Conservation (phyloP, 2,113 vertebrate genomes). For the Clarias gariepinus region DNA sequence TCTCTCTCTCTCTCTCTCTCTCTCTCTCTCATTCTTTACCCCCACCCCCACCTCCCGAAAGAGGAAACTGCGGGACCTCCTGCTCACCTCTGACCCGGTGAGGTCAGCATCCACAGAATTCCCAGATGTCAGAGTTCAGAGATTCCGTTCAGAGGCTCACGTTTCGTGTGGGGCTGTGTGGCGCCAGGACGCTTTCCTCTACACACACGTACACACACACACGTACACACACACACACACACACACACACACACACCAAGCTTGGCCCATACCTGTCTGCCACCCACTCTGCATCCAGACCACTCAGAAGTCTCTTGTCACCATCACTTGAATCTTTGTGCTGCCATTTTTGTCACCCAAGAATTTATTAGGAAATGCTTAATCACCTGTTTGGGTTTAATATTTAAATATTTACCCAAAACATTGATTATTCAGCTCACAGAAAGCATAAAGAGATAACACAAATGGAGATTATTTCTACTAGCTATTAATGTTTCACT, state of each 20-base stretch:
- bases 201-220: slow-evolving; percentile 48
- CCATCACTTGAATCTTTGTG: neutral
- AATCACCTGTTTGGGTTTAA: slow-evolving; percentile 5
- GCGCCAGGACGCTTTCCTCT: slow-evolving; percentile 70
- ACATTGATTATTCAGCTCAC: neutral
- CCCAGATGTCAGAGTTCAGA: slow-evolving; percentile 86
- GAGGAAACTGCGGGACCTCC: slow-evolving; percentile 79
- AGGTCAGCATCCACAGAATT: slow-evolving; percentile 82
- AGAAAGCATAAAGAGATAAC: neutral
- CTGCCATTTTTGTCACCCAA: neutral
- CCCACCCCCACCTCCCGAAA: slow-evolving; percentile 64
- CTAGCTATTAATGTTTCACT: neutral
- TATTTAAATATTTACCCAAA: neutral
- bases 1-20: slow-evolving; percentile 15
- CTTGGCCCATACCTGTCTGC: slow-evolving; percentile 71
- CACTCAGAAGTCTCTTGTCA: slow-evolving; percentile 16
- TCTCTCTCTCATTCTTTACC: neutral
- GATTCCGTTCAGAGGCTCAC: slow-evolving; percentile 74
- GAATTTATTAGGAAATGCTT: slow-evolving; percentile 11
- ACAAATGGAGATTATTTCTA: neutral
- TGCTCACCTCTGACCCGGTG: slow-evolving; percentile 76
- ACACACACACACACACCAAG: slow-evolving; percentile 55
- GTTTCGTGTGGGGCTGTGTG: slow-evolving; percentile 78
- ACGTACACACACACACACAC: slow-evolving; percentile 52
- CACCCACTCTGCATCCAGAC: slow-evolving; percentile 38